phyloP scores from a whole-genome alignment of 1,140 invertebrate genomes.

The Diorhabda sublineata region DNA sequence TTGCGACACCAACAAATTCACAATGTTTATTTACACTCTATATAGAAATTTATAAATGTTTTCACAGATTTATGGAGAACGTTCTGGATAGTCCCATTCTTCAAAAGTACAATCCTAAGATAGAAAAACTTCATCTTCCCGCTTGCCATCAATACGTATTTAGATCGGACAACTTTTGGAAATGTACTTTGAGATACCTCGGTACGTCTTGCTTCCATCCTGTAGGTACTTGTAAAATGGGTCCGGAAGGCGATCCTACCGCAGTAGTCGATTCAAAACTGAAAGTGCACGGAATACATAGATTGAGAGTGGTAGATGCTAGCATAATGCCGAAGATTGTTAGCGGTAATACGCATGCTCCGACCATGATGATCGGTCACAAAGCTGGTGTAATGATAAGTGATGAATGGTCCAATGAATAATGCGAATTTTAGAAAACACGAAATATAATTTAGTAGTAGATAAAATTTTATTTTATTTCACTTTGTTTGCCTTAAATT shows the following conservation, averaged over 20 bases:
- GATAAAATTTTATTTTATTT: background rate
- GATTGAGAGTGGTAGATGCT: constrained; percentile 46
- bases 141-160: constrained; percentile 59
- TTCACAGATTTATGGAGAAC: constrained; percentile 57
- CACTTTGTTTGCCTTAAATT: background rate
- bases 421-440: background rate
- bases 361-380: constrained; percentile 69
- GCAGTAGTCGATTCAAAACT: constrained; percentile 49
- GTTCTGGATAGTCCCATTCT: constrained; percentile 42
- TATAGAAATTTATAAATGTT: background rate
- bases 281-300: constrained; percentile 40
- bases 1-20: too few relatives aligned
- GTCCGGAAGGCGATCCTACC: constrained; percentile 36
- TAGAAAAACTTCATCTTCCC: constrained; percentile 58
- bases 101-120: constrained; percentile 48
- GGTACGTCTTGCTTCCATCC: constrained; percentile 72
- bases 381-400: constrained; percentile 67
- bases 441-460: background rate
- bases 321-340: constrained; percentile 51
- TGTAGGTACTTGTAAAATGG: constrained; percentile 58
- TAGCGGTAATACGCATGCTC: constrained; percentile 67
- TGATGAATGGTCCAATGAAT: constrained; percentile 46
- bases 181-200: constrained; percentile 59
- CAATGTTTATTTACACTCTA: too few relatives aligned
- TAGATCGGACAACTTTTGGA: constrained; percentile 64